Evolutionary conservation across 2,113 vertebrate genomes (phyloP), one percentile per base, ranked within the genome.

Genomic region (Uria lomvia): DNA sequence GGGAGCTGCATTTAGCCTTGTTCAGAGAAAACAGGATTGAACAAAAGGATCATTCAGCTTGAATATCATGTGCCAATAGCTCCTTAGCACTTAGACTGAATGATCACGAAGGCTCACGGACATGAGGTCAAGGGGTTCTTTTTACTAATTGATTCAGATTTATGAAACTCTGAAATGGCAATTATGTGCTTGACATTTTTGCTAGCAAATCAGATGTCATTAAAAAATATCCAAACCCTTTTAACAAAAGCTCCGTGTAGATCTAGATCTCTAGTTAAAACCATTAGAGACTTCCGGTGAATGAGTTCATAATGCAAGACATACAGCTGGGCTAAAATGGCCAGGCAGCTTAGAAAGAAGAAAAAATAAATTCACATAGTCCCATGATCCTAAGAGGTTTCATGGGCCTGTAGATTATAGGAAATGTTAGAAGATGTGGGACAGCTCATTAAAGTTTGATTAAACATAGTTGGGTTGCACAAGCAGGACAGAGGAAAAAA

Each of bases 151-250:
- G 92, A 93, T 94, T 95, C 93, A 94, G 92, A 97, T 92, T 96
- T 95, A 91, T 92, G 80, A 94, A 97, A 85, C 94, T 92, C 92
- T 92, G 87, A 97, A 96, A 96, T 91, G 76, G 91, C 80, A 96
- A 96, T 94, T 94, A 92, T 95, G 85, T 94, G 91, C 94, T 95
- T 95, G 94, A 96, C 95, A 95, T 96, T 97, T 97, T 91, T 95
- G 50, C 77, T 88, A 82, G 70, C 45, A 95, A 91, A 97, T 81
- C 91, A 92, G 86, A 87, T 76, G 23, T 66, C 77, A 96, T 95
- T 92, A 82, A 91, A 83, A 92, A 87, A 94, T 89, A 94, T 60
- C 56, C 47, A 68, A 91, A 92, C 32, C 10, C 40, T 94, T 92
- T 89, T 63, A 94, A 93, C 29, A 60, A 86, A 96, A 81, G 81